These are phyloP conservation scores for Penaeus indicus DNA, from an alignment of 1,140 invertebrate genomes.

Conservation along the genomic window DNA sequence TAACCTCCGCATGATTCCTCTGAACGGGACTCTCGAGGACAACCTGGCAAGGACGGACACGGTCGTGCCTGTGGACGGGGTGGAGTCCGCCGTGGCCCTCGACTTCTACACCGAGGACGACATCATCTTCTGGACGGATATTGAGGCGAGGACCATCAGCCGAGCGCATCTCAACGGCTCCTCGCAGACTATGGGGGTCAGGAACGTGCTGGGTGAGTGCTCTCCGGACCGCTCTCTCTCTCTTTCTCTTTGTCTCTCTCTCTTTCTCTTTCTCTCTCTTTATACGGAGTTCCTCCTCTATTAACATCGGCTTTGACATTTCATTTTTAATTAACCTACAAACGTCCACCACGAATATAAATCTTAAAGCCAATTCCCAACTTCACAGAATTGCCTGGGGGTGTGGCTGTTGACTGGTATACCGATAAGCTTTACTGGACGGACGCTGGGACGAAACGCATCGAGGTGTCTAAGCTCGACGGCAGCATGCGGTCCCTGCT, in stretches of 20 bases:
- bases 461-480: slow-evolving; percentile 80
- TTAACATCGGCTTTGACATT: too few relatives aligned
- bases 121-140: slow-evolving; percentile 90
- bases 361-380: too few relatives aligned
- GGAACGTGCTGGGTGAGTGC: slow-evolving; percentile 78
- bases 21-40: slow-evolving; percentile 70
- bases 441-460: slow-evolving; percentile 83
- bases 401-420: slow-evolving; percentile 88
- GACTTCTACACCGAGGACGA: slow-evolving; percentile 86
- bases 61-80: slow-evolving; percentile 82
- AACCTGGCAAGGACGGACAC: slow-evolving; percentile 74
- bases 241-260: neutral
- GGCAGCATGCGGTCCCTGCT: slow-evolving; percentile 75
- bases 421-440: slow-evolving; percentile 89
- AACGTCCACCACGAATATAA: too few relatives aligned
- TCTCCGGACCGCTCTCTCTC: neutral
- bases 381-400: slow-evolving; percentile 77
- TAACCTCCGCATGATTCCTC: slow-evolving; percentile 78
- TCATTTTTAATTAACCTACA: too few relatives aligned
- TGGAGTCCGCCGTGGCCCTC: slow-evolving; percentile 85
- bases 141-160: slow-evolving; percentile 85
- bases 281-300: too few relatives aligned
- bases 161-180: slow-evolving; percentile 83
- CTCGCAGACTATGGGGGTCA: slow-evolving; percentile 78
- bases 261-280: neutral